A percentile compares a stretch with the other conserved stretches of the same genome.
phyloP scores from a whole-genome alignment of 2,113 vertebrate species.

The Ailurus styani region DNA sequence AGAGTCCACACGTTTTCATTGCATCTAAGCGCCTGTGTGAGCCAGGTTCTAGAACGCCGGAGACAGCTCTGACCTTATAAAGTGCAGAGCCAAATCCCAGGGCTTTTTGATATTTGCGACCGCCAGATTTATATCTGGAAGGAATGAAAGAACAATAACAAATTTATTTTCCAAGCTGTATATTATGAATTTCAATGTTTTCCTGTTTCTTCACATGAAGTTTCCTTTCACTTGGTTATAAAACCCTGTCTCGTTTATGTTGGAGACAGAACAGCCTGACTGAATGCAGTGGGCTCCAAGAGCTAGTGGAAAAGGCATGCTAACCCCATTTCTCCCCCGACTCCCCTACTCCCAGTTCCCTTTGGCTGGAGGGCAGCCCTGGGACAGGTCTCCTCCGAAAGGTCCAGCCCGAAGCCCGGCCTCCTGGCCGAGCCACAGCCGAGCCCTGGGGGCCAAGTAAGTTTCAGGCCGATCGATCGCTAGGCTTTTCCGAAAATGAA shows the following conservation, averaged over 20 bases:
- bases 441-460: not conserved
- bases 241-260: slow-evolving; percentile 75
- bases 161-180: slow-evolving; percentile 59
- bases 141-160: slow-evolving; percentile 69
- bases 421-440: not conserved
- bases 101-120: slow-evolving; percentile 47
- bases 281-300: not conserved
- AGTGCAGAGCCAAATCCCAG: slow-evolving; percentile 25
- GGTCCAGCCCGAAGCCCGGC: not conserved
- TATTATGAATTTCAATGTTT: slow-evolving; percentile 74
- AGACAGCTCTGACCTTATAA: slow-evolving; percentile 49
- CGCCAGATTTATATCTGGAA: slow-evolving; percentile 69
- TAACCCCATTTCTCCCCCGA: not conserved
- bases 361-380: not conserved
- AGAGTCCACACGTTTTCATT: not conserved
- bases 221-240: slow-evolving; percentile 65
- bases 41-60: not conserved
- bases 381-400: not conserved
- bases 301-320: slow-evolving; percentile 35
- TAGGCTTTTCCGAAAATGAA: not conserved
- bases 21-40: not conserved
- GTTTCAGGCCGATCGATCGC: not conserved
- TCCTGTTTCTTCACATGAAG: slow-evolving; percentile 63
- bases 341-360: not conserved
- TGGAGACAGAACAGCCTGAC: slow-evolving; percentile 66